Base-by-base conservation (phyloP, 2,113 vertebrate genomes). In the Upupa epops region DNA sequence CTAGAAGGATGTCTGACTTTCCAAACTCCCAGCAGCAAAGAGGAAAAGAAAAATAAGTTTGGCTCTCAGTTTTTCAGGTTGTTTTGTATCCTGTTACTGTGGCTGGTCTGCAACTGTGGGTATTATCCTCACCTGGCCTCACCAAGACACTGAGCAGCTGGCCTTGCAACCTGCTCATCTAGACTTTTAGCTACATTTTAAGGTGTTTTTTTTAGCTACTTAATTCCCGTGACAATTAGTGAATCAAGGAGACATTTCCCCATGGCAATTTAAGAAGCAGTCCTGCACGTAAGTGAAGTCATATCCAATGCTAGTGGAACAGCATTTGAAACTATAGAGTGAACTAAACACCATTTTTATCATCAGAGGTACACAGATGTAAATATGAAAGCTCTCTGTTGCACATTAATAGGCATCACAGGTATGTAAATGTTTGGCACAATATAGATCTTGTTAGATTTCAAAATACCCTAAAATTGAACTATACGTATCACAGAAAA, bases 371-470 rank as follows among this genome's bases (percentile, higher is more conserved):
- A 92, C 79, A 74, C 46, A 80, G 24, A 8, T 81, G 52, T 77
- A 88, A 89, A 88, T 90, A 71, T 55, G 22, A 93, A 94, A 79
- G 34, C 12, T 48, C 64, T 93, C 69, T 90, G 69, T 72, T 66
- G 56, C 60, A 59, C 59, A 73, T 85, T 80, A 90, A 76, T 21
- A 90, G 26, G 58, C 59, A 75, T 87, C 46, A 85, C 55, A 76
- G 29, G 54, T 19, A 86, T 78, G 82, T 77, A 86, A 91, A 89
- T 78, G 22, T 86, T 91, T 64, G 52, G 70, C 34, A 61, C 2
- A 17, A 4, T 69, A 11, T 32, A 85, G 48, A 72, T 60, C 6
- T 71, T 60, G 21, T 34, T 81, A 78, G 63, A 77, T 75, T 49
- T 89, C 58, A 80, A 82, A 86, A 82, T 40, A 84, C 19, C 40